Base-by-base conservation (phyloP, 1,140 invertebrate species). In the Oryzaephilus surinamensis region DNA sequence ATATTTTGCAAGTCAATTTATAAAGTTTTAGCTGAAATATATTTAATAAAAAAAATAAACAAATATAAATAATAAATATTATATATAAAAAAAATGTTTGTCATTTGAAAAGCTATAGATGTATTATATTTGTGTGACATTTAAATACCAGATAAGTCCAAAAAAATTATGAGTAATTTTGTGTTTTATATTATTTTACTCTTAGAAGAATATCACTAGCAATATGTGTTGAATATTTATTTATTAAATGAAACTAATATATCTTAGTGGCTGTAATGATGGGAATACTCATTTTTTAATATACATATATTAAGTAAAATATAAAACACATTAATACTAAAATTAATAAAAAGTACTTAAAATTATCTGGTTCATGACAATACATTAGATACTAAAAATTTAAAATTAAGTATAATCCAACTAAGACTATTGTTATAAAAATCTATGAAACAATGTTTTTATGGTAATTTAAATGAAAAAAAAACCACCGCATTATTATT, bases 331-430 rank as follows among this genome's bases (percentile, higher is more conserved):
- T 6, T 24, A 24, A n/a, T 3, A 10, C 23, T n/a, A n/a, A 24
- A 24, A n/a, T 24, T n/a, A 21, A 24, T 36, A 41, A 34, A 46
- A 41, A 33, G 33, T 42, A 46, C 32, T 41, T 45, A 38, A n/a
- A n/a, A 32, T 38, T 52, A 56, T 58, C 57, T 60, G 57, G 57
- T 60, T 60, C 50, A 58, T 52, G 57, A 60, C 57, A 60, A 60
- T 60, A 60, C 55, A 49, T 58, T 60, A 60, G 57, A 57, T 54
- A 48, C n/a, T 55, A 57, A 57, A 46, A 45, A 38, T 45, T 38
- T 54, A 55, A 48, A 43, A 50, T n/a, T 55, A 55, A 54, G 51
- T 45, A 55, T 40, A 41, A 48, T n/a, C 41, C 44, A 48, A 46
- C 48, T 55, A 49, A 54, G 47, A 43, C 44, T 48, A 53, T 49